Percentiles rank a stretch among this genome's conserved stretches.
These are phyloP conservation scores for Propsilocerus akamusi DNA, from an alignment of 1,140 invertebrate species.

Conservation along the genomic window DNA sequence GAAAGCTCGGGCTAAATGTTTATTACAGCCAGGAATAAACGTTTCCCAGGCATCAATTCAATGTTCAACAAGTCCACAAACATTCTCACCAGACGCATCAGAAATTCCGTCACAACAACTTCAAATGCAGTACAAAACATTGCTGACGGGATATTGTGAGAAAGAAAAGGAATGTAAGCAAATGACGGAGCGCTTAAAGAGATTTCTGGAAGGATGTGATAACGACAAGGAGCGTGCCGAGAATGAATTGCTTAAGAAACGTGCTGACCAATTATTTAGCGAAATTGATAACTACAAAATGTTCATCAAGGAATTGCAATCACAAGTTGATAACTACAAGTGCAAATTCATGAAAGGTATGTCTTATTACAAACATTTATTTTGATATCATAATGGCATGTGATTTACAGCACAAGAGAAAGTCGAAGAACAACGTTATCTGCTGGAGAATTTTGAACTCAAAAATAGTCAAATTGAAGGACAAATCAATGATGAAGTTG, in stretches of 20 bases:
- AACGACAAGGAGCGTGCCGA: neutral
- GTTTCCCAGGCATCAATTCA: too few species aligned
- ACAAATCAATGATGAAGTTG: constrained; percentile 56
- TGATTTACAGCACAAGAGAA: constrained; percentile 54
- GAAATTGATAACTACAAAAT: constrained; percentile 45
- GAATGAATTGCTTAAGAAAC: neutral
- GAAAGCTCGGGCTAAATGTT: neutral
- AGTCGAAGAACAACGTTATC: constrained; percentile 51
- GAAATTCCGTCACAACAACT: neutral
- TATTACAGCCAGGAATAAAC: too few species aligned
- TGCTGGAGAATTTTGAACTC: too few species aligned
- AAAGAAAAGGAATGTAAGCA: neutral
- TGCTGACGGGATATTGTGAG: neutral
- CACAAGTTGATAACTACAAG: constrained; percentile 53
- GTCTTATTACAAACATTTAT: too few species aligned
- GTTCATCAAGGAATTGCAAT: constrained; percentile 45
- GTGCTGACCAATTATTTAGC: constrained; percentile 29
- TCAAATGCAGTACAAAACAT: neutral
- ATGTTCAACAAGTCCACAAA: too few species aligned
- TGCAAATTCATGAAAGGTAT: constrained; percentile 50
- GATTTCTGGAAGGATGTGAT: neutral
- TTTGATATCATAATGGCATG: too few species aligned
- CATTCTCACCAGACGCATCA: neutral
- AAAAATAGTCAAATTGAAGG: too few species aligned
- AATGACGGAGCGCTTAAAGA: neutral